Percentiles rank a stretch among this genome's conserved stretches.
Conservation (phyloP, 2,888 invertebrate genomes). For the Ephialtes manifestator region DNA sequence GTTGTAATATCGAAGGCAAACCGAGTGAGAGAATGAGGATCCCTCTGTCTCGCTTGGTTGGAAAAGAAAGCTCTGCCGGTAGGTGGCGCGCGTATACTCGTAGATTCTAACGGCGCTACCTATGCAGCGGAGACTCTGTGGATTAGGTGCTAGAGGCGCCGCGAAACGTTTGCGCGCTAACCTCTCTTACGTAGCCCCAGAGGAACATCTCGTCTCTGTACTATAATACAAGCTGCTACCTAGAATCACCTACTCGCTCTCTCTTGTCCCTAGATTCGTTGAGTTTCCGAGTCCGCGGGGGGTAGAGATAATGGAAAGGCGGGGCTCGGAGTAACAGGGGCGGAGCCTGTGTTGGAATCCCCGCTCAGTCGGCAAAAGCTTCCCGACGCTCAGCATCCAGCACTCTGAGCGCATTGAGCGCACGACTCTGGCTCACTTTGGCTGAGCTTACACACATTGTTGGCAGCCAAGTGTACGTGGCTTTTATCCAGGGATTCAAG, state of each 20-base stretch:
- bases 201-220: constrained; percentile 16
- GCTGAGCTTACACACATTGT: constrained; percentile 24
- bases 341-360: constrained; percentile 58
- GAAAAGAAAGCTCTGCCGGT: neutral
- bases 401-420: constrained; percentile 26
- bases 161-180: constrained; percentile 6
- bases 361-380: constrained; percentile 28
- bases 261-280: constrained; percentile 54
- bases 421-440: constrained; percentile 1
- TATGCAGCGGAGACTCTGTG: neutral
- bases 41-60: neutral
- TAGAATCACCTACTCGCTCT: constrained; percentile 35
- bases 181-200: constrained; percentile 10
- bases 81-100: constrained; percentile 5
- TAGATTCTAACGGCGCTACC: neutral
- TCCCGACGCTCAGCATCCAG: neutral
- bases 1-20: constrained; percentile 14
- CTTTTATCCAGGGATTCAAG: constrained; percentile 6
- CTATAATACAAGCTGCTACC: constrained; percentile 35
- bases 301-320: constrained; percentile 67
- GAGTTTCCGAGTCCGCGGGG: constrained; percentile 40
- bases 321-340: constrained; percentile 64
- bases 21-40: neutral
- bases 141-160: constrained; percentile 29
- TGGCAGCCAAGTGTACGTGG: neutral